Percentiles rank a stretch among this genome's conserved stretches.
Evolutionary conservation across 2,888 invertebrate genomes (phyloP).

Genomic region (Melipona beecheii): DNA sequence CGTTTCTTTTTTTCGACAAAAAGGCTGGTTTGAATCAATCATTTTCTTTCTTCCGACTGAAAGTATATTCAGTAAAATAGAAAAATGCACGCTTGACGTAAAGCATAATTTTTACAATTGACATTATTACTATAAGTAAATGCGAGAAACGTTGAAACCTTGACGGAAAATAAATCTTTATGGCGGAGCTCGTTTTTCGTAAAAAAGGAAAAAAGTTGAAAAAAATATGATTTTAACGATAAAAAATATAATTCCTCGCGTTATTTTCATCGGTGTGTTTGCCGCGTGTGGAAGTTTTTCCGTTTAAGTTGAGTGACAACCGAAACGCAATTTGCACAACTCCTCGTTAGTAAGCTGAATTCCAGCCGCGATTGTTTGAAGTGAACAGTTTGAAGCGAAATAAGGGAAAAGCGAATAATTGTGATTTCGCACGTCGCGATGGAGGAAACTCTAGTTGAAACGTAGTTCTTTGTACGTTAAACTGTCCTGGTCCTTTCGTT

Average conservation of each 20-base stretch:
- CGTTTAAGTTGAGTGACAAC: not conserved
- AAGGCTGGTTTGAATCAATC: not conserved
- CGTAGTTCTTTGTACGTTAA: not conserved
- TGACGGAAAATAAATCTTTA: too few relatives aligned
- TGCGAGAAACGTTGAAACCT: too few relatives aligned
- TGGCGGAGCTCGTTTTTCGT: too few relatives aligned
- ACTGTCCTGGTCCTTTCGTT: not conserved
- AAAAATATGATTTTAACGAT: too few relatives aligned
- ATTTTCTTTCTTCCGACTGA: not conserved
- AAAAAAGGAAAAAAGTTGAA: too few relatives aligned
- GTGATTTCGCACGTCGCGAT: not conserved
- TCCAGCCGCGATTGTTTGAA: not conserved
- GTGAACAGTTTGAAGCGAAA: not conserved
- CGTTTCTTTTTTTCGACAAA: too few relatives aligned
- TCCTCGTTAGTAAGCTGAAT: constrained; percentile 14
- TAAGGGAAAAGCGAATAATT: not conserved
- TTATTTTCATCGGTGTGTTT: not conserved
- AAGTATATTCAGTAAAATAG: not conserved
- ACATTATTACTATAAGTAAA: too few relatives aligned
- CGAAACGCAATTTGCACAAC: constrained; percentile 11
- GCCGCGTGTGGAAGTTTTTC: not conserved
- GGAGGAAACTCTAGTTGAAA: not conserved
- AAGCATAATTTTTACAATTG: too few relatives aligned
- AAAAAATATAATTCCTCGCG: not conserved
- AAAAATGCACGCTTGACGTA: not conserved